Conservation (phyloP, 1,140 invertebrate species). For the Pollicipes pollicipes region DNA sequence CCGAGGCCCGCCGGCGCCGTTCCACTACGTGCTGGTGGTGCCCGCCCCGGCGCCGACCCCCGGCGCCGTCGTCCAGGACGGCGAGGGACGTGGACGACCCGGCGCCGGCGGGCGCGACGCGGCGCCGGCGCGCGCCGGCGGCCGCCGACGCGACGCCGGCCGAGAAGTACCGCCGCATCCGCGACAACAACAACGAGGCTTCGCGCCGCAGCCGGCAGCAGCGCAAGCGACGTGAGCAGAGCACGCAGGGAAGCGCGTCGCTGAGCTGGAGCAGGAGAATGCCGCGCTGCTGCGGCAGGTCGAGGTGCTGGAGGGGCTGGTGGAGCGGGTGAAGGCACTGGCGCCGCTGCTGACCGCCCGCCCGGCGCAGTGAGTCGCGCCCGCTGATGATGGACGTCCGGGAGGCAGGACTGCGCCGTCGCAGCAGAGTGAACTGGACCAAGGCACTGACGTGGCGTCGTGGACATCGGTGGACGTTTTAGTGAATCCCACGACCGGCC, state of each 20-base stretch:
- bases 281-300: background rate
- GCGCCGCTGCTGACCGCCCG: too few species aligned
- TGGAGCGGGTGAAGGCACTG: slow-evolving; percentile 5
- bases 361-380: too few species aligned
- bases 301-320: slow-evolving; percentile 4
- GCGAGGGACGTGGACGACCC: background rate
- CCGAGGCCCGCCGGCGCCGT: too few species aligned
- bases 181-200: slow-evolving; percentile 8
- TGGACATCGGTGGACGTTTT: too few species aligned
- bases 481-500: too few species aligned
- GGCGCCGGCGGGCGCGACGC: too few species aligned
- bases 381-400: too few species aligned
- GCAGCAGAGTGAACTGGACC: too few species aligned
- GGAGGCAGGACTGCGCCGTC: too few species aligned
- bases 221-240: background rate
- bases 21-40: background rate
- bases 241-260: background rate
- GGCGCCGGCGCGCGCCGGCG: too few species aligned
- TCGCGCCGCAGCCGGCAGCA: slow-evolving; percentile 3
- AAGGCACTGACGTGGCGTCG: too few species aligned
- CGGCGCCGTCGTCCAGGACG: background rate
- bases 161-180: slow-evolving; percentile 8
- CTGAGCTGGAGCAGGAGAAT: background rate
- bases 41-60: too few species aligned
- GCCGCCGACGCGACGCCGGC: slow-evolving; percentile 1